A percentile compares a stretch with the other conserved stretches of the same genome.
These are phyloP conservation scores for Notolabrus celidotus DNA, from an alignment of 2,797 vertebrate species.

Conservation along the genomic window DNA sequence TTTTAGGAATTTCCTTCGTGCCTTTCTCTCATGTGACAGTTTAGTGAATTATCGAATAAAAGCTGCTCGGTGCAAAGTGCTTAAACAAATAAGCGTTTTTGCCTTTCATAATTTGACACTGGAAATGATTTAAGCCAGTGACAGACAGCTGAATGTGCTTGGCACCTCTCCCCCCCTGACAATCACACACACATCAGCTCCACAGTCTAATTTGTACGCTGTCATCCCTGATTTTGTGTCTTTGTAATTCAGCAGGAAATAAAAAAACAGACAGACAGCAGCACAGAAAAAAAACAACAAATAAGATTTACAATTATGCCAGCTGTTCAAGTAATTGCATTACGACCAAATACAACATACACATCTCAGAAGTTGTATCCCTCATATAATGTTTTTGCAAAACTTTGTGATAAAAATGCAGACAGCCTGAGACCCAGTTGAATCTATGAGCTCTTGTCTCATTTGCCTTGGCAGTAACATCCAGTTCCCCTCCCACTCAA, in stretches of 20 bases:
- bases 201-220: conserved; percentile 6
- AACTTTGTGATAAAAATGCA: background rate
- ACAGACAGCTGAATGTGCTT: conserved; percentile 25
- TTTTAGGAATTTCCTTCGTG: conserved; percentile 43
- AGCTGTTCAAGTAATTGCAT: background rate
- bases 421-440: background rate
- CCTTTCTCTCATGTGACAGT: conserved; percentile 28
- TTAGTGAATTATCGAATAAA: conserved; percentile 23
- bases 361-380: too few species aligned
- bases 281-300: background rate
- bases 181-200: conserved; percentile 22
- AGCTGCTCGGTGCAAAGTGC: conserved; percentile 4
- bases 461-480: background rate
- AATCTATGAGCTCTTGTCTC: background rate
- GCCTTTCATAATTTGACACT: conserved; percentile 19
- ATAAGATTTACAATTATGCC: too few species aligned
- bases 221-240: conserved; percentile 30
- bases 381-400: too few species aligned
- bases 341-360: background rate
- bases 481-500: background rate
- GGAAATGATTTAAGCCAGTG: conserved; percentile 12
- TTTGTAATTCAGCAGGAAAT: conserved; percentile 15
- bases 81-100: conserved; percentile 17
- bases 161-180: conserved; percentile 5
- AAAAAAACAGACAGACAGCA: conserved; percentile 8